A percentile compares a stretch with the other conserved stretches of the same genome.
These are phyloP conservation scores for Sciurus vulgaris DNA, from an alignment of 2,797 vertebrate genomes.

Conservation along the genomic window DNA sequence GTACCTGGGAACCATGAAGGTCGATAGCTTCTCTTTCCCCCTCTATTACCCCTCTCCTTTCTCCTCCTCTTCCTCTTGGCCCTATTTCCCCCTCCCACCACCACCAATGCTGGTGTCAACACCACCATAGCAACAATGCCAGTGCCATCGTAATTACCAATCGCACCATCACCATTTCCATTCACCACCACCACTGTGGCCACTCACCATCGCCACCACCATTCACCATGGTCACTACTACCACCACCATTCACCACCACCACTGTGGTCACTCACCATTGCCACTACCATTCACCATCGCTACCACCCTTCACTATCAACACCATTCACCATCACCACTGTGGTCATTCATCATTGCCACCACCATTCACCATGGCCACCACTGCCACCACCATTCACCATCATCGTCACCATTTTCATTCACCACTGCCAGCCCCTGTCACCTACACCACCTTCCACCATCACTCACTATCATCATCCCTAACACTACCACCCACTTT, in stretches of 20 bases:
- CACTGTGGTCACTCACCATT: neutral
- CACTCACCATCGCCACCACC: too few species aligned
- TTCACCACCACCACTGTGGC: neutral
- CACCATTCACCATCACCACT: neutral
- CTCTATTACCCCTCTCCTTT: too few species aligned
- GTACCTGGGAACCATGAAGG: too few species aligned
- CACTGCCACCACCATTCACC: neutral
- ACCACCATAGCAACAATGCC: too few species aligned
- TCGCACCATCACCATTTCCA: neutral
- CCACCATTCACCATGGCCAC: too few species aligned
- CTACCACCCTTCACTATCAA: accelerated
- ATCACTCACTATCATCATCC: neutral
- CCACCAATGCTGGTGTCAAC: too few species aligned
- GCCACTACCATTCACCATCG: too few species aligned
- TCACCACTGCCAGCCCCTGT: too few species aligned
- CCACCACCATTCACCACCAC: too few species aligned
- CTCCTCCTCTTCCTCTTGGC: neutral
- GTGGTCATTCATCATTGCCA: accelerated
- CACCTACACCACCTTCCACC: neutral
- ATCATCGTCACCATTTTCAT: neutral
- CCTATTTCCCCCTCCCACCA: neutral
- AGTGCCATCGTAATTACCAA: neutral
- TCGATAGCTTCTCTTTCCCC: neutral
- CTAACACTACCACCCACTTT: neutral
- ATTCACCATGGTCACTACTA: accelerated